Percentiles rank a stretch among this genome's conserved stretches.
Conservation (phyloP, 2,113 vertebrate genomes). For the Salminus brasiliensis region DNA sequence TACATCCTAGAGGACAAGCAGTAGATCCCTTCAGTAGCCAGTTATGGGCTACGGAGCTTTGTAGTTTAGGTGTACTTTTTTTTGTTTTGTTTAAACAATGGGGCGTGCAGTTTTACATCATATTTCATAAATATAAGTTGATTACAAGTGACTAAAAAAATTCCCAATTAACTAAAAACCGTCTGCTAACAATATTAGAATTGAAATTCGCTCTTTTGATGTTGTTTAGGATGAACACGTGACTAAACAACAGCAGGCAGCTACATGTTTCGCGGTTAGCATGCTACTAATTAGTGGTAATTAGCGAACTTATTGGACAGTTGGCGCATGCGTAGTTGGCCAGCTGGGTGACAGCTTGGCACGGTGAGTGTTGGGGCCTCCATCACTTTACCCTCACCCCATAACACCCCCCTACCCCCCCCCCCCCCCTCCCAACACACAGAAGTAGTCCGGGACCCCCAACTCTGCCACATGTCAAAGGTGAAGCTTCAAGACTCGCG, state of each 20-base stretch:
- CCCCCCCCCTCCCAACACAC: too few relatives aligned
- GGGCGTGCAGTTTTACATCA: too few relatives aligned
- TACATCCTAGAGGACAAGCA: background rate
- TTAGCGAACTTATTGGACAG: conserved; percentile 55
- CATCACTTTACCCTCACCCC: conserved; percentile 32
- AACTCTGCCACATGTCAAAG: conserved; percentile 84
- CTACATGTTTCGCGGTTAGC: background rate
- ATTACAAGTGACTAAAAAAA: too few relatives aligned
- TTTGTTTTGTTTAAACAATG: too few relatives aligned
- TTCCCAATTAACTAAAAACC: too few relatives aligned
- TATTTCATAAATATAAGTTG: too few relatives aligned
- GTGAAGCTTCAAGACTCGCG: conserved; percentile 89
- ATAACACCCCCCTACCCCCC: background rate
- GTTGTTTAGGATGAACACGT: too few relatives aligned
- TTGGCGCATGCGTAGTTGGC: conserved; percentile 71
- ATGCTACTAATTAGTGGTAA: conserved; percentile 24
- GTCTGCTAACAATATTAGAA: too few relatives aligned
- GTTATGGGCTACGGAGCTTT: too few relatives aligned
- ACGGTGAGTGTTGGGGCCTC: conserved; percentile 78
- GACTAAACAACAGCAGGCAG: background rate
- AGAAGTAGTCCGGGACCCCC: conserved; percentile 60
- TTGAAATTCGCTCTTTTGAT: too few relatives aligned
- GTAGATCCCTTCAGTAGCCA: too few relatives aligned
- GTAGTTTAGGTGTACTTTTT: too few relatives aligned
- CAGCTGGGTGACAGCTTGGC: conserved; percentile 83